Evolutionary conservation across 1,140 invertebrate genomes (phyloP).

Genomic region (Cydia splendana): DNA sequence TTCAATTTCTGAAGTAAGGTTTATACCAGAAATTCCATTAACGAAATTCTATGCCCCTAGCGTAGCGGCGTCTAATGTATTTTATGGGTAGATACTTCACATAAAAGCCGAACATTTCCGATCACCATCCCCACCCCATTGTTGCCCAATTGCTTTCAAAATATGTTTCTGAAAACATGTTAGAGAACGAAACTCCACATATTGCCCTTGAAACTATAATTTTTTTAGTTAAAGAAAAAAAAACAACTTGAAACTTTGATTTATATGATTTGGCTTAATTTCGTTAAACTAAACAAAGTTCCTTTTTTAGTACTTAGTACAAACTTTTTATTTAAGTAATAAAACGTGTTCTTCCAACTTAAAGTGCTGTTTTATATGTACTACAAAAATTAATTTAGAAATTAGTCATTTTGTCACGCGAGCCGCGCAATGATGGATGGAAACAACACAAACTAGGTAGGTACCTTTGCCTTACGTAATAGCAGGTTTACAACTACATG

Average conservation of each 20-base stretch:
- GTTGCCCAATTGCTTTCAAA: not conserved
- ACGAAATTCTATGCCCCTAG: slow-evolving; percentile 2
- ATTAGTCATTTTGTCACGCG: not conserved
- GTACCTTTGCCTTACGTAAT: not conserved
- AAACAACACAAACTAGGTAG: not conserved
- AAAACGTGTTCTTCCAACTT: too few species aligned
- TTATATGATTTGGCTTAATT: not conserved
- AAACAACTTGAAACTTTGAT: too few species aligned
- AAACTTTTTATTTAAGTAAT: too few species aligned
- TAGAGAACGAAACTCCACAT: too few species aligned
- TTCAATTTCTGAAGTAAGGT: not conserved
- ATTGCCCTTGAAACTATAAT: too few species aligned
- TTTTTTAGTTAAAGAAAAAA: too few species aligned
- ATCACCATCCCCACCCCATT: not conserved
- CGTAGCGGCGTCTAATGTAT: not conserved
- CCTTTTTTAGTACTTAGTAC: not conserved
- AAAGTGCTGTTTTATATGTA: not conserved
- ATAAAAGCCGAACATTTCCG: not conserved
- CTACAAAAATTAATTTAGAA: not conserved
- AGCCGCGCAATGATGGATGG: not conserved
- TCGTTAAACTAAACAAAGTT: not conserved
- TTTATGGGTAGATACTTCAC: not conserved
- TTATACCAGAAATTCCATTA: not conserved
- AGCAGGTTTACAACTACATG: not conserved
- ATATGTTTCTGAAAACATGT: not conserved